Evolutionary conservation across 2,113 vertebrate species (phyloP).

Genomic region (Budorcas taxicolor): DNA sequence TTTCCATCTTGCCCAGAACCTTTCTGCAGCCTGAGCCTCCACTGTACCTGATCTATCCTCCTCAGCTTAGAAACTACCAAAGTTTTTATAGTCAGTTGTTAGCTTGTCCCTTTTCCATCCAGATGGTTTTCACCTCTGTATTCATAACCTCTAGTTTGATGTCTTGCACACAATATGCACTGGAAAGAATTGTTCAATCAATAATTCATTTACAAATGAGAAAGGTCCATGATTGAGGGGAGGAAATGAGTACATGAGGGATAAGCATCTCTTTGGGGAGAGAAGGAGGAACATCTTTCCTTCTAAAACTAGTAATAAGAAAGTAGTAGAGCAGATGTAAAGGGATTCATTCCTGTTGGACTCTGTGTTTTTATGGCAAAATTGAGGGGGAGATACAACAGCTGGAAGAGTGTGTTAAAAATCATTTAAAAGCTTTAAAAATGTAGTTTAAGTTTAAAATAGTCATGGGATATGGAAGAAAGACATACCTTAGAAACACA

Average conservation of each 20-base stretch:
- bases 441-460: not conserved
- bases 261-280: not conserved
- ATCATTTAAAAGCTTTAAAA: not conserved
- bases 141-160: not conserved
- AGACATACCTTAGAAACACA: not conserved
- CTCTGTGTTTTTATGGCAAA: not conserved
- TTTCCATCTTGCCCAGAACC: not conserved
- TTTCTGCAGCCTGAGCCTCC: not conserved
- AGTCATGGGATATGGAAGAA: not conserved
- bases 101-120: not conserved
- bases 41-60: not conserved
- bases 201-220: not conserved
- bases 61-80: not conserved
- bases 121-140: not conserved
- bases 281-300: not conserved
- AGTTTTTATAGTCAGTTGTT: not conserved
- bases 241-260: not conserved
- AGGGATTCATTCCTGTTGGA: not conserved
- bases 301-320: not conserved
- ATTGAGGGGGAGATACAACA: too few species aligned
- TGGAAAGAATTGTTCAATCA: not conserved
- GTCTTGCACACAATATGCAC: not conserved
- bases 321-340: not conserved
- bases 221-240: not conserved
- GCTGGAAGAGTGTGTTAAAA: not conserved